Evolutionary conservation across 2,888 invertebrate species (phyloP).

Genomic region (Melieria omissa): DNA sequence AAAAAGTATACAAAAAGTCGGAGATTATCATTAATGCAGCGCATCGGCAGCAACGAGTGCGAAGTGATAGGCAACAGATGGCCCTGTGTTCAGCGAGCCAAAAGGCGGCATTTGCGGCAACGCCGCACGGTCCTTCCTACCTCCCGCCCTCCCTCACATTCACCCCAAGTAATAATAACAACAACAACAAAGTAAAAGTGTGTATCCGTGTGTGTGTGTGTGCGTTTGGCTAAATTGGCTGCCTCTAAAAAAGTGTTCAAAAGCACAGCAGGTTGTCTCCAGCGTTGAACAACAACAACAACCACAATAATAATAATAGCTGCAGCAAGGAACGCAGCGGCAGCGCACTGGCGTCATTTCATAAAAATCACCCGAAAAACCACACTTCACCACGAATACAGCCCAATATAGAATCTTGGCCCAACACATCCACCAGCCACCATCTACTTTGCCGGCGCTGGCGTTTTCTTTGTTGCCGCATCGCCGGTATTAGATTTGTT

Average conservation of each 20-base stretch:
- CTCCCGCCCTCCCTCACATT: neutral
- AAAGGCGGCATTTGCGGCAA: constrained; percentile 15
- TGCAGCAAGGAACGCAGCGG: neutral
- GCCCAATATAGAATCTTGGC: constrained; percentile 29
- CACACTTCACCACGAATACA: neutral
- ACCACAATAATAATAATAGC: neutral
- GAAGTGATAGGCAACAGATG: constrained; percentile 62
- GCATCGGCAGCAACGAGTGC: constrained; percentile 59
- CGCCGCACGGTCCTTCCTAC: neutral
- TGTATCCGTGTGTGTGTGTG: neutral
- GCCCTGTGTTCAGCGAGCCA: constrained; percentile 42
- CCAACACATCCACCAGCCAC: neutral
- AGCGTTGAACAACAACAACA: constrained; percentile 18
- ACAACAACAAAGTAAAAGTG: neutral
- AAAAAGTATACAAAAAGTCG: constrained; percentile 50
- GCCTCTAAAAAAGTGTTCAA: constrained; percentile 39
- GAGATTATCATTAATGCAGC: constrained; percentile 60
- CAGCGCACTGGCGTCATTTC: constrained; percentile 18
- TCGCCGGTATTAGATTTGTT: constrained; percentile 25
- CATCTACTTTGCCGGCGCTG: neutral
- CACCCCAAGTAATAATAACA: neutral
- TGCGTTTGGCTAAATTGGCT: neutral
- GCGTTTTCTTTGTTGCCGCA: neutral
- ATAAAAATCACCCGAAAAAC: constrained; percentile 7
- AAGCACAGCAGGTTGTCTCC: constrained; percentile 61